Conservation (phyloP, 2,113 vertebrate genomes). For the Anolis sagrei region DNA sequence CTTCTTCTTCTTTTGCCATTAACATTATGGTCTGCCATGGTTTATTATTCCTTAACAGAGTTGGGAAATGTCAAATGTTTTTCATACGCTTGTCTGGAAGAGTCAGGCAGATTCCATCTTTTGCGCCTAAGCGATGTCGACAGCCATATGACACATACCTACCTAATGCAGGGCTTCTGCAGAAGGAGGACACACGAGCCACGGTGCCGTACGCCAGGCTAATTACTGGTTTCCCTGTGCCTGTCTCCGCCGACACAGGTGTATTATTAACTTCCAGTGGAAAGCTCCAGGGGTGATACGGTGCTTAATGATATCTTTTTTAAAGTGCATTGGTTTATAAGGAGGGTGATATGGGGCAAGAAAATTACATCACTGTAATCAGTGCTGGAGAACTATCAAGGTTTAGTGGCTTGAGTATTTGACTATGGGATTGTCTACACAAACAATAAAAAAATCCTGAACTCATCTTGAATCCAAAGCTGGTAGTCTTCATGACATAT, state of each 20-base stretch:
- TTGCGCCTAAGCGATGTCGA: constrained; percentile 39
- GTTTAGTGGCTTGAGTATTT: too few relatives aligned
- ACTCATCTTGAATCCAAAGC: too few relatives aligned
- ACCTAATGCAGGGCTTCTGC: constrained; percentile 22
- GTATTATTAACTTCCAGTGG: constrained; percentile 10
- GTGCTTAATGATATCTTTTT: neutral
- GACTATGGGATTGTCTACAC: too few relatives aligned
- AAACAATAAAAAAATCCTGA: too few relatives aligned
- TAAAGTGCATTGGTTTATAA: neutral
- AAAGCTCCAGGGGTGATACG: constrained; percentile 1
- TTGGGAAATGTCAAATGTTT: constrained; percentile 47
- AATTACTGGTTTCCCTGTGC: constrained; percentile 47
- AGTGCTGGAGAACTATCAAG: neutral
- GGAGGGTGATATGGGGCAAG: neutral
- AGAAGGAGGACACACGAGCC: constrained; percentile 29
- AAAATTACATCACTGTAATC: constrained; percentile 22
- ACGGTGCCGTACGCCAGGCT: constrained; percentile 19
- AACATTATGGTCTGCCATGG: constrained; percentile 41
- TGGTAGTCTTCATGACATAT: too few relatives aligned
- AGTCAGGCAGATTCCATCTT: neutral
- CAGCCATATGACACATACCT: constrained; percentile 50
- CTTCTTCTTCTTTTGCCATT: constrained; percentile 14
- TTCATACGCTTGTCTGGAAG: constrained; percentile 55
- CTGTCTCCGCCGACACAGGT: constrained; percentile 40
- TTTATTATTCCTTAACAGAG: constrained; percentile 51